Percentiles rank a stretch among this genome's conserved stretches.
Evolutionary conservation across 2,113 vertebrate genomes (phyloP).

Genomic region (Notechis scutatus): DNA sequence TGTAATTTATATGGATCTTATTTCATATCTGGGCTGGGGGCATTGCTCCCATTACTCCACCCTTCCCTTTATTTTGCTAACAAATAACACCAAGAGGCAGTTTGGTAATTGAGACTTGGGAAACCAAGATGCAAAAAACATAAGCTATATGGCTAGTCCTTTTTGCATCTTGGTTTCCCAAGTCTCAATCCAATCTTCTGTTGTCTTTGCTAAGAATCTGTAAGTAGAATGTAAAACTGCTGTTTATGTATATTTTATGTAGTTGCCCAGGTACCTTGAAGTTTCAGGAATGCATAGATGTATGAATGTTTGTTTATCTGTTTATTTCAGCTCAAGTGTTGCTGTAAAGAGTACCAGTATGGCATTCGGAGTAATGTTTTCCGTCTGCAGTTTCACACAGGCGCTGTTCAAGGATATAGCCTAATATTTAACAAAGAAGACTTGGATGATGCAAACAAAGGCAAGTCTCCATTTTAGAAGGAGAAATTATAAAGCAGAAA

Average conservation of each 20-base stretch:
- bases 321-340: slow-evolving; percentile 85
- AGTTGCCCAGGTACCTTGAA: too few relatives aligned
- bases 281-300: neutral
- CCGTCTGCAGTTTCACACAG: slow-evolving; percentile 94
- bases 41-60: neutral
- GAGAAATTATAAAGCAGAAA: neutral
- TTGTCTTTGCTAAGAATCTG: neutral
- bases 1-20: neutral
- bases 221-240: neutral
- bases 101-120: neutral
- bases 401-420: slow-evolving; percentile 81
- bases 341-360: slow-evolving; percentile 81
- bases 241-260: neutral
- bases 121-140: neutral
- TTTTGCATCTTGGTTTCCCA: neutral
- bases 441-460: slow-evolving; percentile 85
- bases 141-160: neutral
- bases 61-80: neutral
- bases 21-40: neutral
- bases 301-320: fast-evolving
- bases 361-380: slow-evolving; percentile 83
- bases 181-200: neutral
- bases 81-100: neutral
- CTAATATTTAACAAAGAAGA: slow-evolving; percentile 89
- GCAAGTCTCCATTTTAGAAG: slow-evolving; percentile 56